These are phyloP conservation scores for Taeniopygia guttata DNA, from an alignment of 2,797 vertebrate genomes.

Conservation along the genomic window DNA sequence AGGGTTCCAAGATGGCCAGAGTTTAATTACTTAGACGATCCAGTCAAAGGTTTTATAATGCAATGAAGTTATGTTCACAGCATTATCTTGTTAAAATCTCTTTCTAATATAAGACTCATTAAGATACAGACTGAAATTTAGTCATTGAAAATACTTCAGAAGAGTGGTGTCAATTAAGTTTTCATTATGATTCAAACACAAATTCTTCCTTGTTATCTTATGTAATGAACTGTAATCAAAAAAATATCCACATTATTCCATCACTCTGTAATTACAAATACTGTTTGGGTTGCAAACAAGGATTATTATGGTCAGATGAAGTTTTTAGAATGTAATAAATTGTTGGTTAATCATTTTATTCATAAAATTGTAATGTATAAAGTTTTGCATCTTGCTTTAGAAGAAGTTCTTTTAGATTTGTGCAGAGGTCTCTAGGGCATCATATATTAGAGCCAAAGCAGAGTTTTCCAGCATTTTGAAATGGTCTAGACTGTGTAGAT, in stretches of 20 bases:
- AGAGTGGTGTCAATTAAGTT: conserved; percentile 24
- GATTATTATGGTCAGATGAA: conserved; percentile 13
- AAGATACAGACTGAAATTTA: conserved; percentile 24
- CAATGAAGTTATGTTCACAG: conserved; percentile 11
- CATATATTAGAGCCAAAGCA: not conserved
- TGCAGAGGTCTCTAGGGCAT: not conserved
- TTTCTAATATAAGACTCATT: conserved; percentile 41
- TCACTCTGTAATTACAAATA: conserved; percentile 25
- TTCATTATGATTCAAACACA: conserved; percentile 21
- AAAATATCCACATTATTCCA: conserved; percentile 3
- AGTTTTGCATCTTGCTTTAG: not conserved
- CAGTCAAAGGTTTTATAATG: conserved; percentile 2
- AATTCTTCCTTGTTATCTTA: conserved; percentile 39
- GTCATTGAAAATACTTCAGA: conserved; percentile 18
- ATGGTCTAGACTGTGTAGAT: not conserved
- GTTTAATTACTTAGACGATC: conserved; percentile 25
- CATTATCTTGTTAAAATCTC: conserved; percentile 11
- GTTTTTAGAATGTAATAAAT: conserved; percentile 41
- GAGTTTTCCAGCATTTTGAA: not conserved
- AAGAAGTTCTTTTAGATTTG: not conserved
- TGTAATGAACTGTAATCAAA: conserved; percentile 41
- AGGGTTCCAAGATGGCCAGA: not conserved
- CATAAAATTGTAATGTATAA: conserved; percentile 8
- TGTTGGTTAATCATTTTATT: conserved; percentile 57
- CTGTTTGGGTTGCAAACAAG: conserved; percentile 28